phyloP scores from a whole-genome alignment of 1,140 invertebrate species.

The Cydia fagiglandana region DNA sequence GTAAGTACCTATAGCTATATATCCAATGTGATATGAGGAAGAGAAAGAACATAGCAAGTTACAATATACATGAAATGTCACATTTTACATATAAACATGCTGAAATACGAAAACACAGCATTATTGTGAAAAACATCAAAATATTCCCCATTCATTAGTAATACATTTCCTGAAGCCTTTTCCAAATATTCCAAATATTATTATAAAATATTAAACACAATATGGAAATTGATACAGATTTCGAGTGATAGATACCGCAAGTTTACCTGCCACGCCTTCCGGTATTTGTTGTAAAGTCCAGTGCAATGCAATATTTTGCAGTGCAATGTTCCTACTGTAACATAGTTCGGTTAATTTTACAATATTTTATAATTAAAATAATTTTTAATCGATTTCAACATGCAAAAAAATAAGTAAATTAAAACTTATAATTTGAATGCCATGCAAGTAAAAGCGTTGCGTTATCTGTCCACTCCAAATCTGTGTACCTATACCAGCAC shows the following conservation, averaged over 20 bases:
- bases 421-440: not conserved
- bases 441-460: not conserved
- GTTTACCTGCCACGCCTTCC: constrained; percentile 4
- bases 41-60: constrained; percentile 10
- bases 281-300: constrained; percentile 1
- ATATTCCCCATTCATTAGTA: not conserved
- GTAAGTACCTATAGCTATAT: not conserved
- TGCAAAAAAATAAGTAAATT: not conserved
- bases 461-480: constrained; percentile 10
- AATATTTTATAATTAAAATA: not conserved
- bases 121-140: not conserved
- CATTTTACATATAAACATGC: constrained; percentile 11
- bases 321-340: constrained; percentile 13
- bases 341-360: not conserved
- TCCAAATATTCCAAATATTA: not conserved
- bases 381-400: not conserved
- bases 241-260: constrained; percentile 9
- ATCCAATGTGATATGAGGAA: not conserved
- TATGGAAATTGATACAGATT: constrained; percentile 8
- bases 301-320: not conserved
- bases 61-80: not conserved
- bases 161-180: not conserved
- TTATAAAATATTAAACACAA: not conserved
- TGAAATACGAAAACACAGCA: not conserved
- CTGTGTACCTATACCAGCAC: constrained; percentile 9